Evolutionary conservation across 2,888 invertebrate genomes (phyloP).

Genomic region (Tuta absoluta): DNA sequence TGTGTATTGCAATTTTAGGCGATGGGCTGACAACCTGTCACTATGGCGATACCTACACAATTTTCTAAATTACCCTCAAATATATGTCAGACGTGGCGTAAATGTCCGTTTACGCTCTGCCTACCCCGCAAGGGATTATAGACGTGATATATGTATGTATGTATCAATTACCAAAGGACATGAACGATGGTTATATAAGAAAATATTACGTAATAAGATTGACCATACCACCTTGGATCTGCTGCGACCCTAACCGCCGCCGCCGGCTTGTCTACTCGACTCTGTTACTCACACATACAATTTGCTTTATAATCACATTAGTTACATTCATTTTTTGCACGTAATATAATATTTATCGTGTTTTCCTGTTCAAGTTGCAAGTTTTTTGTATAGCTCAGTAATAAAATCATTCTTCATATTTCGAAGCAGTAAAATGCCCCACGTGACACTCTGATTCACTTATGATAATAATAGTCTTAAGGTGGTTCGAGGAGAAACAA

Average conservation of each 20-base stretch:
- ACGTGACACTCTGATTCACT: too few species aligned
- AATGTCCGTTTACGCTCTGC: too few species aligned
- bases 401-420: not conserved
- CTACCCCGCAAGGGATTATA: too few species aligned
- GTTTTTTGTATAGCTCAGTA: not conserved
- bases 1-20: too few species aligned
- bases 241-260: not conserved
- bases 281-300: not conserved
- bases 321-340: not conserved
- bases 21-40: too few species aligned
- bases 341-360: slow-evolving; percentile 1
- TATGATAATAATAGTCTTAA: too few species aligned
- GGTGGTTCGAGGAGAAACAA: too few species aligned
- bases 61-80: too few species aligned
- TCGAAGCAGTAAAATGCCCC: not conserved
- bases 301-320: not conserved
- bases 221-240: not conserved
- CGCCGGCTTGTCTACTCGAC: not conserved
- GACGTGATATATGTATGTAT: not conserved
- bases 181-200: not conserved
- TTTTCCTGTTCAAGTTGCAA: not conserved
- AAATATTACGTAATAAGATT: too few species aligned
- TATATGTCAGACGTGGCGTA: too few species aligned
- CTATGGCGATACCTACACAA: too few species aligned
- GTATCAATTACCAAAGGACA: too few species aligned